Evolutionary conservation across 1,140 invertebrate genomes (phyloP), one percentile per base, ranked within the genome.

Genomic region (Drosophila miranda): DNA sequence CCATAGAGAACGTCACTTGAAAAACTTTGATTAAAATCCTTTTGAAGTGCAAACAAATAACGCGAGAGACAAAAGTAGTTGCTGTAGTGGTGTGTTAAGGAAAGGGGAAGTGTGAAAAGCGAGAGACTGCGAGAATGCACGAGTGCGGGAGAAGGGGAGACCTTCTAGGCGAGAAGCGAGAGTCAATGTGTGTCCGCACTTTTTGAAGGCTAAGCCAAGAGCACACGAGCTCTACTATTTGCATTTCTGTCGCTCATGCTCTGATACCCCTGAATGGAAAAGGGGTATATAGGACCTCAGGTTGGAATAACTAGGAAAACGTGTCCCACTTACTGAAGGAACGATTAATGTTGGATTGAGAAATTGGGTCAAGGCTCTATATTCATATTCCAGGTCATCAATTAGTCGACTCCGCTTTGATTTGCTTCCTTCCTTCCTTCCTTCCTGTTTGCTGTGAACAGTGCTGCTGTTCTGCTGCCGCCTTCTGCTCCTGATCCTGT

Each of bases 21-120:
- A 84, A 68, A 84, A 84, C 80, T 84, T 84, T 84, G 80, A 84
- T 84, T 84, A 84, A 84, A 84, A 84, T 84, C 80, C 81, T 80
- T 84, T 84, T 84, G 81, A 84, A 84, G 80, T 84, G 80, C 80
- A 80, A 84, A 86, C 76, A 84, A 84, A 84, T 86, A 84, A 83
- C 68, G 81, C 75, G 64, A 58, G 67, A 71, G 80, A 82, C 82
- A 79, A 69, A 74, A 78, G 73, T 78, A 57, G 61, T 42, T 49
- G 46, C 49, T 34, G 3, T 26, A 26, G 4, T 4, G 13, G 26
- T 21, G 4, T 3, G 41, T 48, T 19, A 51, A 26, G 28, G 7
- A 3, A 14, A 19, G 21, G 16, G 7, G 6, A 43, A 26, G 6
- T 4, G 21, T 42, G 11, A 48, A 26, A 3, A 16, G 46, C n/a